Evolutionary conservation across 2,888 invertebrate genomes (phyloP).

Genomic region (Laothoe populi): DNA sequence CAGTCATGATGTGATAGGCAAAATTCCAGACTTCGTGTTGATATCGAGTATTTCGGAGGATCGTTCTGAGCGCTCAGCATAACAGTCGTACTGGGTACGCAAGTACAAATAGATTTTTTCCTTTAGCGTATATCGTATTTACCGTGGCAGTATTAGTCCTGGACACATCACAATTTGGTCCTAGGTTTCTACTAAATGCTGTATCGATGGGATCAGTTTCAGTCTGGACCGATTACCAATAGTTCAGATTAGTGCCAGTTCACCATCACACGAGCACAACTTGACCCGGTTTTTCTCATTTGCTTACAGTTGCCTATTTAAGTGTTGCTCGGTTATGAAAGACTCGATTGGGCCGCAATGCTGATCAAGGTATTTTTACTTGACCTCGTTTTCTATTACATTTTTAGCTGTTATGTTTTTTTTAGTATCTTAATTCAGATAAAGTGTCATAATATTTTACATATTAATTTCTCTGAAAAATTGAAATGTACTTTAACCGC

Average conservation of each 20-base stretch:
- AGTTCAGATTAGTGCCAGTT: too few relatives aligned
- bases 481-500: too few relatives aligned
- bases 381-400: slow-evolving; percentile 31
- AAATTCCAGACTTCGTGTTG: too few relatives aligned
- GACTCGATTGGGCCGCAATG: slow-evolving; percentile 43
- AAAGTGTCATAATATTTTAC: too few relatives aligned
- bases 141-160: too few relatives aligned
- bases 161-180: too few relatives aligned
- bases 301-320: slow-evolving; percentile 50
- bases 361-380: slow-evolving; percentile 37
- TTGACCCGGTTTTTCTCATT: slow-evolving; percentile 62
- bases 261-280: slow-evolving; percentile 47
- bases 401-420: neutral
- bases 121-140: too few relatives aligned
- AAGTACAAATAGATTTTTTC: too few relatives aligned
- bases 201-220: neutral
- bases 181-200: neutral
- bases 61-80: too few relatives aligned
- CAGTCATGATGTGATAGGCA: too few relatives aligned
- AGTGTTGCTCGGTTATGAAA: slow-evolving; percentile 47
- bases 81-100: neutral
- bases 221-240: slow-evolving; percentile 14
- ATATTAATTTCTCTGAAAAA: too few relatives aligned
- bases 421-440: neutral
- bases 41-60: too few relatives aligned